These are phyloP conservation scores for Parazoanthus darwini DNA, from an alignment of 92 coral and sea anemone species.

Conservation along the genomic window DNA sequence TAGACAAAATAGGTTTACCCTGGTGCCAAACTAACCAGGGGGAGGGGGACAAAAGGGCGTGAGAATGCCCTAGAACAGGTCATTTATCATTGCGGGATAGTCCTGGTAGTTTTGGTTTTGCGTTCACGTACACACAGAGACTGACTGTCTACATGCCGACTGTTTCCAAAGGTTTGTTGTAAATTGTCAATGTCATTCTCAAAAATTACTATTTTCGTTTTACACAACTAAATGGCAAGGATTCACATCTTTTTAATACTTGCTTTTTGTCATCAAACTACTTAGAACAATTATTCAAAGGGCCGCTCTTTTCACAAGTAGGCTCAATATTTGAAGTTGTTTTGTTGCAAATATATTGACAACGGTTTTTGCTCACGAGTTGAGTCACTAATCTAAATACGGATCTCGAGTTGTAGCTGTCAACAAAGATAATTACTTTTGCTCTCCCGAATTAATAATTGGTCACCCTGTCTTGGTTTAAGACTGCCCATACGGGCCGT, in stretches of 20 bases:
- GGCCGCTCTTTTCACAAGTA: background rate
- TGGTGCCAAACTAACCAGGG: background rate
- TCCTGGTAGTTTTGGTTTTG: background rate
- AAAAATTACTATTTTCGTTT: background rate
- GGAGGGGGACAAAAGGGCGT: background rate
- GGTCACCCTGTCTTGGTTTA: background rate
- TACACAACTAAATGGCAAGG: background rate
- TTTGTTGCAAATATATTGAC: too few species aligned
- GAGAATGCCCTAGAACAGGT: background rate
- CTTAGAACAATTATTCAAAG: background rate
- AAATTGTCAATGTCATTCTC: background rate
- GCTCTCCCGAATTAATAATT: too few species aligned
- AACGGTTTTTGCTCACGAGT: background rate
- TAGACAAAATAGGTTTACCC: conserved; percentile 3
- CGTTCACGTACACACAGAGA: background rate
- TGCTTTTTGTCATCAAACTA: too few species aligned
- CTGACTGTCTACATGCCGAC: background rate
- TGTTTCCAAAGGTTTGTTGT: background rate
- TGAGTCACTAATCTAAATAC: background rate
- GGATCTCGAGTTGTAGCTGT: background rate
- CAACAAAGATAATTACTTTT: background rate
- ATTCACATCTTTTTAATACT: too few species aligned
- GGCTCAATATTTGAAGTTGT: background rate
- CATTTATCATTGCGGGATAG: too few species aligned
- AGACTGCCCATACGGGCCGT: background rate